Evolutionary conservation across 2,797 vertebrate species (phyloP), one percentile per base, ranked within the genome.

Genomic region (Rhinatrema bivittatum): DNA sequence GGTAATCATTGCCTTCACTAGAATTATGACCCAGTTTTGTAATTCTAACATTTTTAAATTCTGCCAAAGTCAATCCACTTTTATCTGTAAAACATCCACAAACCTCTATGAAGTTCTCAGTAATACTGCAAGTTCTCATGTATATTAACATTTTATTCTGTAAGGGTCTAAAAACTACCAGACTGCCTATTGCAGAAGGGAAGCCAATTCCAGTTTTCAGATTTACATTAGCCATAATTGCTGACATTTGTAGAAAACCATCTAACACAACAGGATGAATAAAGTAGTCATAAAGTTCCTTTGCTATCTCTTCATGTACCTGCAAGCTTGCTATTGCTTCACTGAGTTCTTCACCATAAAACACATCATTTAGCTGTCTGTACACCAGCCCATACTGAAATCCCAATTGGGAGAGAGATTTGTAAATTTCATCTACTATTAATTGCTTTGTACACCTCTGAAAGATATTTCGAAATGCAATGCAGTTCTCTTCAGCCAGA

Each of bases 231-330:
- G 60, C 78, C 37, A 87, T 39, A 35, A 86, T 68, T 25, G 75
- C 71, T 0, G 70, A 78, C 87, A 91, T 89, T 72, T 93, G 89
- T 44, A 93, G 45, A 43, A 92, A 91, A 50, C 68, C 87, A 65
- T 94, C 91, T 2, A 94, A 62, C 6, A 93, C 27, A 29, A 89
- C 86, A 10, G 91, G 91, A 42, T 94, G 89, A 40, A 94, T 71
- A 31, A 59, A 79, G 61, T 82, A 87, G 22, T 84, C 72, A 53
- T 87, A 55, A 36, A 93, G 72, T 39, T 85, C 56, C 26, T 39
- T 50, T 14, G 62, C 1, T 1, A 78, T 57, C 45, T 85, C 73
- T 45, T 56, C 45, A 5, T 81, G 76, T 34, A 90, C 78, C 25
- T 44, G 73, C 9, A 95, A 58, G 20, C 28, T 46, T 26, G 83